phyloP scores from a whole-genome alignment of 1,140 invertebrate species.

The Bombus confusus region DNA sequence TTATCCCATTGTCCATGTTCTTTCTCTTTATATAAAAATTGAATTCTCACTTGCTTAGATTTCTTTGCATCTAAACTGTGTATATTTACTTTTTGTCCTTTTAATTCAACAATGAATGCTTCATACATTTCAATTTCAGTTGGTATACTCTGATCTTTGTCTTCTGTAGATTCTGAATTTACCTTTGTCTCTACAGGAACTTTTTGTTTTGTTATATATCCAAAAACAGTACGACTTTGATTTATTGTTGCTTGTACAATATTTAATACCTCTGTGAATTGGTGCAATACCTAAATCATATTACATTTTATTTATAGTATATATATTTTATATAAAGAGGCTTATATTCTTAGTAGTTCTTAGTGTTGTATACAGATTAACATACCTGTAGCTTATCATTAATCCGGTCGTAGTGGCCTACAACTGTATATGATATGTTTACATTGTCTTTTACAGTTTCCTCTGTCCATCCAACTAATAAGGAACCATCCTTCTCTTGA shows the following conservation, averaged over 20 bases:
- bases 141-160: slow-evolving; percentile 30
- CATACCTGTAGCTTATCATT: slow-evolving; percentile 75
- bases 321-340: not conserved
- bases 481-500: slow-evolving; percentile 88
- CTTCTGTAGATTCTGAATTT: slow-evolving; percentile 39
- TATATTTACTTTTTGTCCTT: slow-evolving; percentile 81
- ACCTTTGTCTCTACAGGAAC: slow-evolving; percentile 54
- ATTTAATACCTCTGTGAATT: slow-evolving; percentile 85
- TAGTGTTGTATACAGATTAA: not conserved
- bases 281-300: slow-evolving; percentile 84
- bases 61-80: slow-evolving; percentile 82
- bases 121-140: slow-evolving; percentile 72
- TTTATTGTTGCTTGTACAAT: slow-evolving; percentile 91
- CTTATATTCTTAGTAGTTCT: not conserved
- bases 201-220: slow-evolving; percentile 85
- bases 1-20: slow-evolving; percentile 86
- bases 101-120: slow-evolving; percentile 85
- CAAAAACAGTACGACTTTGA: slow-evolving; percentile 85
- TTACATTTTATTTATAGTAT: slow-evolving; percentile 8
- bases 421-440: slow-evolving; percentile 70
- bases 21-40: slow-evolving; percentile 90
- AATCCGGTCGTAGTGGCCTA: slow-evolving; percentile 78
- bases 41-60: slow-evolving; percentile 88
- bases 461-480: slow-evolving; percentile 88
- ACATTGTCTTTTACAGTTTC: slow-evolving; percentile 78